Evolutionary conservation across 2,888 invertebrate species (phyloP).

Genomic region (Epirrhoe tristata): DNA sequence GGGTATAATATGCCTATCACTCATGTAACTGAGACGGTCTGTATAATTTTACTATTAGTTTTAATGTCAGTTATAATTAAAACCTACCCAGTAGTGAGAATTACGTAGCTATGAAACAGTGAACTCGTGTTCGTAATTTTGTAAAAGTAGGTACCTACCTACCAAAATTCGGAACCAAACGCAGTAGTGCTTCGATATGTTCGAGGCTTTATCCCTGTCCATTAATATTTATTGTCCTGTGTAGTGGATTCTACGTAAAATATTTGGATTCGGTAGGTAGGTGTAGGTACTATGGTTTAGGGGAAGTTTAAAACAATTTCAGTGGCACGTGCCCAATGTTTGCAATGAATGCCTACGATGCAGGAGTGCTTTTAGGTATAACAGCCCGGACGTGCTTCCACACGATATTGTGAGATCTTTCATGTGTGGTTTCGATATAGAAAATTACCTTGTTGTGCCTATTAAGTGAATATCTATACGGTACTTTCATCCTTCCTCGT

Average conservation of each 20-base stretch:
- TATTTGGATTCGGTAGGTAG: conserved; percentile 5
- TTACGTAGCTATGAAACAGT: no score
- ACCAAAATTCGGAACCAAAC: neutral
- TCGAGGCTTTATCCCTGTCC: neutral
- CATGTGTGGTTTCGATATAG: conserved; percentile 20
- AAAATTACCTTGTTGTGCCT: conserved; percentile 29
- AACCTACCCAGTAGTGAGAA: no score
- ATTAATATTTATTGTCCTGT: neutral
- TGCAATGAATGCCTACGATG: conserved; percentile 53
- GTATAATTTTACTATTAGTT: no score
- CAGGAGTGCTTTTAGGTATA: conserved; percentile 42
- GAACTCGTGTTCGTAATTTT: no score
- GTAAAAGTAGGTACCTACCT: neutral
- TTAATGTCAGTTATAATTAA: no score
- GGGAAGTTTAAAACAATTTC: conserved; percentile 66
- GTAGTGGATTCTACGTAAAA: conserved; percentile 3
- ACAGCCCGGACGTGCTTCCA: conserved; percentile 56
- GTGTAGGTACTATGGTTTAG: no score
- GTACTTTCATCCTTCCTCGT: conserved; percentile 15
- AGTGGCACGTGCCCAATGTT: conserved; percentile 63
- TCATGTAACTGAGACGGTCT: no score
- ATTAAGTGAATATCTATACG: conserved; percentile 17
- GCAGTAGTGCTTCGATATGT: neutral
- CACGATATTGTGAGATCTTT: conserved; percentile 22
- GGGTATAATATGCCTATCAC: no score